Conservation (phyloP, 2,888 invertebrate genomes). For the Chirona hameri region DNA sequence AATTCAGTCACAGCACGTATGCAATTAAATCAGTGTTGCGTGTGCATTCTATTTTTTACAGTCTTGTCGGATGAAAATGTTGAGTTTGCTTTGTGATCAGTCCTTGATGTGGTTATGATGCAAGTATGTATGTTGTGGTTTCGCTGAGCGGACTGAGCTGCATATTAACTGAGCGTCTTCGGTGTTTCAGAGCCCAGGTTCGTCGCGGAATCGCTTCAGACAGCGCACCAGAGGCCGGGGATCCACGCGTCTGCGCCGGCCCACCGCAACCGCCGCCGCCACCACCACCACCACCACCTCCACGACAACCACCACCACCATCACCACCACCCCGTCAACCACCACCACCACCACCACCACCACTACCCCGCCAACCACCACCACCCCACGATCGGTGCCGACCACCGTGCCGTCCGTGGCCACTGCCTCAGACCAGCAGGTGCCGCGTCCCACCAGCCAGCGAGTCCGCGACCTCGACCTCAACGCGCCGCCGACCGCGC, state of each 20-base stretch:
- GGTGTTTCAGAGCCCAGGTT: not conserved
- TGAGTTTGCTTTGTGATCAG: too few species aligned
- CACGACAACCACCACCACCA: constrained; percentile 44
- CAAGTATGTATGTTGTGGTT: too few species aligned
- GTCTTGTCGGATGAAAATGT: too few species aligned
- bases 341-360: constrained; percentile 44
- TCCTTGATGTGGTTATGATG: too few species aligned
- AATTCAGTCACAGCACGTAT: too few species aligned
- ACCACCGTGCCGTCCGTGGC: not conserved
- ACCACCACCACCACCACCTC: constrained; percentile 46
- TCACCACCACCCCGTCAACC: too few species aligned
- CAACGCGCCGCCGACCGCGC: not conserved
- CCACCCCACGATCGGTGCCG: not conserved
- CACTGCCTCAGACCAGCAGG: not conserved
- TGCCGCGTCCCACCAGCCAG: not conserved
- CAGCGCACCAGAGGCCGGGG: not conserved
- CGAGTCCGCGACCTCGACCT: not conserved
- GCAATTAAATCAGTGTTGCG: too few species aligned
- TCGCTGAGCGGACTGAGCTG: too few species aligned
- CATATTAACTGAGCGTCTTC: not conserved
- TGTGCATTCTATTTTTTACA: too few species aligned
- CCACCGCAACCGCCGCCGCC: constrained; percentile 49
- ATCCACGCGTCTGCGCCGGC: not conserved
- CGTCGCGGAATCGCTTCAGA: not conserved
- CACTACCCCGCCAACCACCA: constrained; percentile 43